A percentile compares a stretch with the other conserved stretches of the same genome.
Conservation (phyloP, 2,888 invertebrate species). For the Lagria hirta region DNA sequence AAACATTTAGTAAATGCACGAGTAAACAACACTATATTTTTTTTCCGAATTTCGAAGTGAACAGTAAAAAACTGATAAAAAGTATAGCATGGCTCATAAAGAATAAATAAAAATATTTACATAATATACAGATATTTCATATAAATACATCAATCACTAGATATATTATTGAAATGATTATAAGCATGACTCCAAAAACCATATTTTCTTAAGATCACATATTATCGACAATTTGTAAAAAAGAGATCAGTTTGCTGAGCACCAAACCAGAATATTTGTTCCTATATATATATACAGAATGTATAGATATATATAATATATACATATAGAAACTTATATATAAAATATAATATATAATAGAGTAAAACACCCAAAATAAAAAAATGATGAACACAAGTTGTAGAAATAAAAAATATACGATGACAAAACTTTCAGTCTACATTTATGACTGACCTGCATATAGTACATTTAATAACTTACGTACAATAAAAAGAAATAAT, state of each 20-base stretch:
- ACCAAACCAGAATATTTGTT: slow-evolving; percentile 16
- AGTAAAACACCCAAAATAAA: slow-evolving; percentile 5
- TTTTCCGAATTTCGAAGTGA: background rate
- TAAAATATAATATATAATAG: slow-evolving; percentile 3
- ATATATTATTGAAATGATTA: slow-evolving; percentile 12
- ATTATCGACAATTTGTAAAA: too few species aligned
- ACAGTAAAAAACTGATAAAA: slow-evolving; percentile 3
- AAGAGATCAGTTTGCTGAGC: slow-evolving; percentile 27
- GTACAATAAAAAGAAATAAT: slow-evolving; percentile 23
- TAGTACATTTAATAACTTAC: slow-evolving; percentile 13
- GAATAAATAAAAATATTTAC: slow-evolving; percentile 20
- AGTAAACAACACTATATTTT: slow-evolving; percentile 6
- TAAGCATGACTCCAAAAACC: slow-evolving; percentile 13
- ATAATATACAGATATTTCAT: slow-evolving; percentile 21
- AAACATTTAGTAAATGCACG: slow-evolving; percentile 19
- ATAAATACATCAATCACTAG: too few species aligned
- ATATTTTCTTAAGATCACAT: too few species aligned
- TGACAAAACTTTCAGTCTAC: slow-evolving; percentile 18
- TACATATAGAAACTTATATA: too few species aligned
- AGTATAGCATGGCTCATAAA: background rate
- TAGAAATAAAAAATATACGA: slow-evolving; percentile 7
- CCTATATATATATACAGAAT: background rate
- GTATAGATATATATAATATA: slow-evolving; percentile 2
- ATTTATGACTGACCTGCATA: slow-evolving; percentile 24
- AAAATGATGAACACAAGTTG: slow-evolving; percentile 19